phyloP scores from a whole-genome alignment of 2,888 invertebrate species.

The Acholoe squamosa region DNA sequence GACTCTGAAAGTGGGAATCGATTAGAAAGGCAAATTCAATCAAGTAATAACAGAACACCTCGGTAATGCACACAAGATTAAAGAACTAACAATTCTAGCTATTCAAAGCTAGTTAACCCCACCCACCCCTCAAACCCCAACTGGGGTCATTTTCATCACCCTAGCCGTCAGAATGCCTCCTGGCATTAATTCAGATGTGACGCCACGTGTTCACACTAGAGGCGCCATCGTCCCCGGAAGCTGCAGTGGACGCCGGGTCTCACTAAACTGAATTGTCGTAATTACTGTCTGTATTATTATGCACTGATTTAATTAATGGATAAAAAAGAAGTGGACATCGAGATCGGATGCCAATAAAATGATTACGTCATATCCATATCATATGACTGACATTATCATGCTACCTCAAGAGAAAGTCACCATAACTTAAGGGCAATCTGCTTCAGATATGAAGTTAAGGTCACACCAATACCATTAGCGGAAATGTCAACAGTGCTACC shows the following conservation, averaged over 20 bases:
- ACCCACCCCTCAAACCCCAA: neutral
- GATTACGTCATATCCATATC: neutral
- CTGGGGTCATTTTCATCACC: neutral
- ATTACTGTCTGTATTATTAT: neutral
- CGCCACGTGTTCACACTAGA: neutral
- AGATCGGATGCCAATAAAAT: neutral
- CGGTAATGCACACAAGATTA: neutral
- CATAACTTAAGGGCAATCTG: too few species aligned
- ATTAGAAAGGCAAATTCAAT: conserved; percentile 32
- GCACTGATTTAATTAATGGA: conserved; percentile 12
- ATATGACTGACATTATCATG: neutral
- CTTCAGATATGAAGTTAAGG: too few species aligned
- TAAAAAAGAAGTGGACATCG: neutral
- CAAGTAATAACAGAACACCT: neutral
- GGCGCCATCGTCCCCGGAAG: neutral
- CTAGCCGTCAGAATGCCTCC: neutral
- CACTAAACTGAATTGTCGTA: neutral
- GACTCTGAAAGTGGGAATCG: conserved; percentile 24
- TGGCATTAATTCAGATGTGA: neutral
- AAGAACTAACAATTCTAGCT: neutral
- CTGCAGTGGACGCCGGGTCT: neutral
- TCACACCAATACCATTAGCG: too few species aligned
- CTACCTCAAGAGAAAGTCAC: too few species aligned
- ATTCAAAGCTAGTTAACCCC: neutral
- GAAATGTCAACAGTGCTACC: too few species aligned